Evolutionary conservation across 2,888 invertebrate species (phyloP).

Genomic region (Euplagia quadripunctaria): DNA sequence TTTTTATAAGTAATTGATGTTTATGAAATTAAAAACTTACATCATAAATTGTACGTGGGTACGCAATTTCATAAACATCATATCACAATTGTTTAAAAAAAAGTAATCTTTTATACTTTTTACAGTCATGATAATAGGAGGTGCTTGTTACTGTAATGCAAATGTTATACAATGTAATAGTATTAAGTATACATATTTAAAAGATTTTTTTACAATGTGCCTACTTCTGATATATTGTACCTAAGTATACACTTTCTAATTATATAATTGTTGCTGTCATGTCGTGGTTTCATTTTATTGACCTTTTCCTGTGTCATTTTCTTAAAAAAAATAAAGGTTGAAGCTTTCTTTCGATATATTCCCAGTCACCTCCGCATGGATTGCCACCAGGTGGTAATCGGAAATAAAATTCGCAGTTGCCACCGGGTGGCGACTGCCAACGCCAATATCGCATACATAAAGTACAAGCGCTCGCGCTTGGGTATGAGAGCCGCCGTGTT

Average conservation of each 20-base stretch:
- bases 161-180: background rate
- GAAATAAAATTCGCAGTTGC: no score
- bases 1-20: background rate
- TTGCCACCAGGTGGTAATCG: no score
- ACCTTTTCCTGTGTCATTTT: background rate
- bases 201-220: background rate
- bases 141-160: background rate
- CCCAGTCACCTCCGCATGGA: no score
- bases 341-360: no score
- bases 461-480: no score
- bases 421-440: no score
- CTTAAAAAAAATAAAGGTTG: background rate
- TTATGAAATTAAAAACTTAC: background rate
- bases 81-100: background rate
- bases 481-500: no score
- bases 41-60: no score
- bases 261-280: slow-evolving; percentile 2
- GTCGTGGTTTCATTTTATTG: background rate
- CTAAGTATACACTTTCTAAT: background rate
- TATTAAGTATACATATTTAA: background rate
- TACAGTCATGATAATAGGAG: background rate
- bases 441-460: no score
- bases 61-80: background rate
- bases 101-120: background rate
- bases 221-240: background rate